A percentile compares a stretch with the other conserved stretches of the same genome.
These are phyloP conservation scores for Neostethus bicornis DNA, from an alignment of 2,797 vertebrate genomes.

Conservation along the genomic window DNA sequence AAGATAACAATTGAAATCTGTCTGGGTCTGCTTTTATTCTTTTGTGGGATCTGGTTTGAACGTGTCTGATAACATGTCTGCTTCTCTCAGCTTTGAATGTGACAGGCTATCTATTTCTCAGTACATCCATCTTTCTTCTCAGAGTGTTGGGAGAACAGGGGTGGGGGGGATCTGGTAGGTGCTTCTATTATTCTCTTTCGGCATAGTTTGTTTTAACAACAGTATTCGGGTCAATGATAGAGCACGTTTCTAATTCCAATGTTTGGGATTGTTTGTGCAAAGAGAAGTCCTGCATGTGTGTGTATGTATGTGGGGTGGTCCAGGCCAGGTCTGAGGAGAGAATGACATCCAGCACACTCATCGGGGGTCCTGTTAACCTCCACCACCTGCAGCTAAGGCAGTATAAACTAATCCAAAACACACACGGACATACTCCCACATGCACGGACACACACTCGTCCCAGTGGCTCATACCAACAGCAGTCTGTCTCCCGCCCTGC, in stretches of 20 bases:
- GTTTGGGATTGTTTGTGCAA: slow-evolving; percentile 30
- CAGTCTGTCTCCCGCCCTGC: slow-evolving; percentile 30
- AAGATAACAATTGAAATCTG: slow-evolving; percentile 45
- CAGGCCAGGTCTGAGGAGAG: slow-evolving; percentile 34
- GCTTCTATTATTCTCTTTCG: slow-evolving; percentile 35
- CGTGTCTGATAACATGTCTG: slow-evolving; percentile 22
- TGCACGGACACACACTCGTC: slow-evolving; percentile 13
- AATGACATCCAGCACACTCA: slow-evolving; percentile 56
- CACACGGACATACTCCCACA: slow-evolving; percentile 16
- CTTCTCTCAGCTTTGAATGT: background rate
- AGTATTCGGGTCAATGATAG: slow-evolving; percentile 28
- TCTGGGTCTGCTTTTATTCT: slow-evolving; percentile 37
- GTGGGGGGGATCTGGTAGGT: slow-evolving; percentile 4
- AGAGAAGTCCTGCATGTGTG: slow-evolving; percentile 14
- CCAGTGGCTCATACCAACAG: slow-evolving; percentile 30
- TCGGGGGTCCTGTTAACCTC: slow-evolving; percentile 59
- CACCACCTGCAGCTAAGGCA: slow-evolving; percentile 45
- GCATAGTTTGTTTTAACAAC: slow-evolving; percentile 37
- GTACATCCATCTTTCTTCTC: slow-evolving; percentile 29
- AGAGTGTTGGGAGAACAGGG: slow-evolving; percentile 16
- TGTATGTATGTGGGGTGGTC: slow-evolving; percentile 62
- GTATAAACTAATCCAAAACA: slow-evolving; percentile 36
- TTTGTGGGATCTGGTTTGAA: slow-evolving; percentile 36
- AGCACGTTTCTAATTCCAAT: slow-evolving; percentile 13
- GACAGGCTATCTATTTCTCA: background rate